A percentile compares a stretch with the other conserved stretches of the same genome.
Conservation (phyloP, 1,140 invertebrate genomes). For the Holotrichia oblita region DNA sequence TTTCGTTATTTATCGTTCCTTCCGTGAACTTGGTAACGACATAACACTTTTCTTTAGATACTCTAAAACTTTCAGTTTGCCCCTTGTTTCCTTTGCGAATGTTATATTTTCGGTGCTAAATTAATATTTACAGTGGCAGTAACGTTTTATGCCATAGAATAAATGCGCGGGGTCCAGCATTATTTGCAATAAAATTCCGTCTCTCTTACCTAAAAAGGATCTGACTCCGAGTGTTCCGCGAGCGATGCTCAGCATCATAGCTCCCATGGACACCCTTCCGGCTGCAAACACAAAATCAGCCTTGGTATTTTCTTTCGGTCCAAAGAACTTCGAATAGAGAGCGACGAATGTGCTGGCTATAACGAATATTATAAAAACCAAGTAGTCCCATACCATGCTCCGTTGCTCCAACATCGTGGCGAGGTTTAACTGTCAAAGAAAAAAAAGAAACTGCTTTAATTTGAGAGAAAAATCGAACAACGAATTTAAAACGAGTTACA, state of each 20-base stretch:
- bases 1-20: not conserved
- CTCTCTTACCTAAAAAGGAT: slow-evolving; percentile 74
- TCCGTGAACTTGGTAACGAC: not conserved
- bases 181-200: slow-evolving; percentile 38
- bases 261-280: slow-evolving; percentile 76
- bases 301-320: slow-evolving; percentile 74
- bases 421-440: slow-evolving; percentile 9
- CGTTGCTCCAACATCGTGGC: slow-evolving; percentile 65
- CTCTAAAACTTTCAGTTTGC: not conserved
- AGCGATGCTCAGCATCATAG: slow-evolving; percentile 85
- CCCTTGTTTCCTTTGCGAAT: not conserved
- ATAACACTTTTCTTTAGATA: not conserved
- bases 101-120: slow-evolving; percentile 10
- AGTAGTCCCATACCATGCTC: slow-evolving; percentile 74
- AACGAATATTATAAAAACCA: slow-evolving; percentile 79
- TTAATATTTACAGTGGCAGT: slow-evolving; percentile 29
- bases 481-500: no score
- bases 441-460: slow-evolving; percentile 15
- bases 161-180: slow-evolving; percentile 17
- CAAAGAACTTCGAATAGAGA: slow-evolving; percentile 74
- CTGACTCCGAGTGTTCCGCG: slow-evolving; percentile 81
- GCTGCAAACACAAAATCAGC: slow-evolving; percentile 78
- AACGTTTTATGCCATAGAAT: slow-evolving; percentile 23
- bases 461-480: no score
- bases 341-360: slow-evolving; percentile 76